phyloP scores from a whole-genome alignment of 2,888 invertebrate species.

The Pollenia angustigena region DNA sequence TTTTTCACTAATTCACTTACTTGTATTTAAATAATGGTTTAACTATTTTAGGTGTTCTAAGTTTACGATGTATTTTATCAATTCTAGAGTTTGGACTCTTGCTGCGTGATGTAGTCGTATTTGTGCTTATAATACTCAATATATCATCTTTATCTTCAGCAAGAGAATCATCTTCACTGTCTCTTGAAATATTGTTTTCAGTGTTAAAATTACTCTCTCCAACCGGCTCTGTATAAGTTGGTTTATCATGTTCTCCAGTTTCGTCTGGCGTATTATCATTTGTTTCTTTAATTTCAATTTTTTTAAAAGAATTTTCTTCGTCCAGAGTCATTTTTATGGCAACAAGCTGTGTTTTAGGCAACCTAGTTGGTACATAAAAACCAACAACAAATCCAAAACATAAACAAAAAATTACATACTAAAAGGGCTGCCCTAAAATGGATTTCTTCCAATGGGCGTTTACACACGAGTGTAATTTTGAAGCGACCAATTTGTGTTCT shows the following conservation, averaged over 20 bases:
- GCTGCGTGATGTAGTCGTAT: constrained; percentile 91
- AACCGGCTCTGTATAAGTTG: too few species aligned
- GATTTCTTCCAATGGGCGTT: too few species aligned
- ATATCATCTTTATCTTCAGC: constrained; percentile 85
- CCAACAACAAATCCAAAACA: too few species aligned
- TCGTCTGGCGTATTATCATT: background rate
- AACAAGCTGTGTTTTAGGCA: too few species aligned
- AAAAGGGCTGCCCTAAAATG: too few species aligned
- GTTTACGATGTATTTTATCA: constrained; percentile 80
- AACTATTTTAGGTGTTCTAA: constrained; percentile 86
- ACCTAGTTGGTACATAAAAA: too few species aligned
- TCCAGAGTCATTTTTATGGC: constrained; percentile 48
- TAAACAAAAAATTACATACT: too few species aligned
- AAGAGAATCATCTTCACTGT: constrained; percentile 75
- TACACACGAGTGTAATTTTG: too few species aligned
- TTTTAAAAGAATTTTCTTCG: constrained; percentile 26
- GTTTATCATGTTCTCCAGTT: background rate
- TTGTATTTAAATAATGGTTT: constrained; percentile 89
- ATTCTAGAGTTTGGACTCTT: constrained; percentile 90
- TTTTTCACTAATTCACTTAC: constrained; percentile 72
- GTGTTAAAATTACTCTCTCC: background rate
- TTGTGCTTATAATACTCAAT: constrained; percentile 92
- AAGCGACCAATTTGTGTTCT: too few species aligned
- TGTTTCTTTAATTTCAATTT: background rate
- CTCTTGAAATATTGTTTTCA: background rate